Percentiles rank a stretch among this genome's conserved stretches.
These are phyloP conservation scores for Molorchus minor DNA, from an alignment of 2,888 invertebrate species.

Conservation along the genomic window DNA sequence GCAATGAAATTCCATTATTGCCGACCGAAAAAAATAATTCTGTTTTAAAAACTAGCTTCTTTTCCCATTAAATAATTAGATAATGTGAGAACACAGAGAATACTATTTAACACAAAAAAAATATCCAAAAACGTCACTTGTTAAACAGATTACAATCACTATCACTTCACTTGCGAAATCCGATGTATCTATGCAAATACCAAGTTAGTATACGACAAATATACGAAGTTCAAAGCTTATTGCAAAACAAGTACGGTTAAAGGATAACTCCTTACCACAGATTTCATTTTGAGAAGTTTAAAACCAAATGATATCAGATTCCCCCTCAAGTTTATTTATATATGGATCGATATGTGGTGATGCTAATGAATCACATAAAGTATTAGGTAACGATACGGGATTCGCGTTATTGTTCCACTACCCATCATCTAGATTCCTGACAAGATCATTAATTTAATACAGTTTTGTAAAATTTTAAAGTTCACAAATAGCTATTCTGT, in stretches of 20 bases:
- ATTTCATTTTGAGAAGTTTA: conserved; percentile 23
- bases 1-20: too few relatives aligned
- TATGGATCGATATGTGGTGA: conserved; percentile 22
- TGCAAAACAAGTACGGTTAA: background rate
- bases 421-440: conserved; percentile 27
- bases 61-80: too few relatives aligned
- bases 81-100: too few relatives aligned
- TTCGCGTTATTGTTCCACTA: conserved; percentile 25
- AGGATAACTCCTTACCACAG: conserved; percentile 19
- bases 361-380: conserved; percentile 22
- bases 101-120: too few relatives aligned
- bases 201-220: background rate
- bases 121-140: too few relatives aligned
- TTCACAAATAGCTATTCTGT: conserved; percentile 9
- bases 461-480: conserved; percentile 25
- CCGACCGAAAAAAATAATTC: too few relatives aligned
- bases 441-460: conserved; percentile 27
- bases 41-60: too few relatives aligned
- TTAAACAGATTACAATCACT: background rate
- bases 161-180: conserved; percentile 2
- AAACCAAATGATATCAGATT: conserved; percentile 25
- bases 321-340: conserved; percentile 23
- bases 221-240: background rate
- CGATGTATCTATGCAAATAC: background rate
- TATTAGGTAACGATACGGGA: conserved; percentile 21